A percentile compares a stretch with the other conserved stretches of the same genome.
Evolutionary conservation across 2,113 vertebrate genomes (phyloP).

Genomic region (Bos javanicus): DNA sequence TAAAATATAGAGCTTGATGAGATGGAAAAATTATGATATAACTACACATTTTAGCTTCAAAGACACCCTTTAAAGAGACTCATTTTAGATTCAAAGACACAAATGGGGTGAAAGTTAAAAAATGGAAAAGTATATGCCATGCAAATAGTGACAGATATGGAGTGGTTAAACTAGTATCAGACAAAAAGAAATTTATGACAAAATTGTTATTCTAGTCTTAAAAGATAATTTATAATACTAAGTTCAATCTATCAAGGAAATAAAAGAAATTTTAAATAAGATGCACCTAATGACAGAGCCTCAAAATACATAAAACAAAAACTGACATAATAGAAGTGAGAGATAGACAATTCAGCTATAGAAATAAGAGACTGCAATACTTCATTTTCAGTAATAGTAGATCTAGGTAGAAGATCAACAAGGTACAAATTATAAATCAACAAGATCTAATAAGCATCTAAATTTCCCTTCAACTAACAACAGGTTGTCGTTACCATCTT

Average conservation of each 20-base stretch:
- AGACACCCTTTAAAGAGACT: not conserved
- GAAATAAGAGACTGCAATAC: not conserved
- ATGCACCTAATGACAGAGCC: not conserved
- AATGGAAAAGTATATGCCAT: not conserved
- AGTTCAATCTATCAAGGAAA: not conserved
- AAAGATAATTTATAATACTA: not conserved
- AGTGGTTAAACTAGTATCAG: not conserved
- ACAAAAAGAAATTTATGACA: not conserved
- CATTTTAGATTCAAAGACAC: not conserved
- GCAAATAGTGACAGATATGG: not conserved
- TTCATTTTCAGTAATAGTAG: not conserved
- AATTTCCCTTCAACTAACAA: not conserved
- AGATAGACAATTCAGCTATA: not conserved
- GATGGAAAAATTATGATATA: not conserved
- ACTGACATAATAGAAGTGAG: not conserved
- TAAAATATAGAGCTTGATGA: not conserved
- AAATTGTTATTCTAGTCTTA: not conserved
- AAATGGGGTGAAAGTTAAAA: not conserved
- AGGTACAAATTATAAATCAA: not conserved
- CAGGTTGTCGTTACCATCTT: not conserved
- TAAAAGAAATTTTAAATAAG: not conserved
- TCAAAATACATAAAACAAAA: not conserved
- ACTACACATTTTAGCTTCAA: not conserved
- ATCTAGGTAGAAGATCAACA: not conserved
- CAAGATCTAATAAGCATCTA: not conserved